These are phyloP conservation scores for Meriones psammophilus DNA, from an alignment of 2,797 vertebrate species.

Conservation along the genomic window DNA sequence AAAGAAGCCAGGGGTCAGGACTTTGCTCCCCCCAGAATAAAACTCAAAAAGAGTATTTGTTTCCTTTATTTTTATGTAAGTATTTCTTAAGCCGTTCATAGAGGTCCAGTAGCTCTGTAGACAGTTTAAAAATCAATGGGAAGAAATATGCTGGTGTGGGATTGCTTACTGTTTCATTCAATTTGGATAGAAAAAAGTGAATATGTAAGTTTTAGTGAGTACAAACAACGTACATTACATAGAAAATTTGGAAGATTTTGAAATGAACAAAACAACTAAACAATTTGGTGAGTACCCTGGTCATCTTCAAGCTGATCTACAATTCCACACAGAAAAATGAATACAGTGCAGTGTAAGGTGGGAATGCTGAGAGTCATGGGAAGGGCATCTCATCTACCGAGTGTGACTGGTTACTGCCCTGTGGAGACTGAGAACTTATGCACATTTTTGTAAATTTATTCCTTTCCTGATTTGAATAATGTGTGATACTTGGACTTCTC, in stretches of 20 bases:
- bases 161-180: background rate
- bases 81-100: background rate
- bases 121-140: background rate
- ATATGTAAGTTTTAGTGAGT: background rate
- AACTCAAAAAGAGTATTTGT: background rate
- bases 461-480: background rate
- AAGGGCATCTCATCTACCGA: background rate
- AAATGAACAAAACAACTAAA: slow-evolving; percentile 13
- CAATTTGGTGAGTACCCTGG: background rate
- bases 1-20: background rate
- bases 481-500: background rate
- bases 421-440: background rate
- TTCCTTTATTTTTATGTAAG: background rate
- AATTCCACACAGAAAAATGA: background rate
- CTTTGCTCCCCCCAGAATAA: slow-evolving; percentile 7
- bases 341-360: background rate
- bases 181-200: slow-evolving; percentile 14
- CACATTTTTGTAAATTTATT: background rate
- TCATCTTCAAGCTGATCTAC: background rate
- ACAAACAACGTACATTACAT: background rate
- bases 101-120: background rate
- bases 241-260: slow-evolving; percentile 10
- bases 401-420: background rate
- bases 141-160: background rate
- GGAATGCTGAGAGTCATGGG: background rate